These are phyloP conservation scores for Caenorhabditis sp. DNA, from an alignment of 2,888 invertebrate species.

Conservation along the genomic window DNA sequence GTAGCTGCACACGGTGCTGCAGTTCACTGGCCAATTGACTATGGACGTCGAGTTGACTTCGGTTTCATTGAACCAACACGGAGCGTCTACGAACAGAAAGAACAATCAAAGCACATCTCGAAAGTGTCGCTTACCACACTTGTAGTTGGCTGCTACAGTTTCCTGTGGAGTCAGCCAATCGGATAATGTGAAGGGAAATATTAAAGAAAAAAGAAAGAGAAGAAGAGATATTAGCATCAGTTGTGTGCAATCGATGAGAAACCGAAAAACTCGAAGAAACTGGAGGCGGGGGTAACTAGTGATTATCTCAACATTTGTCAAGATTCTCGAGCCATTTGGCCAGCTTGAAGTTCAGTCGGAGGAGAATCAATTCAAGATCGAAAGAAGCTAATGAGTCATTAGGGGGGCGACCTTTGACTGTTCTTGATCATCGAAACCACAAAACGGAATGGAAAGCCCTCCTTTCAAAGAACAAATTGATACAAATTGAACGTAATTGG, in stretches of 20 bases:
- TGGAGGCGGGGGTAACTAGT: neutral
- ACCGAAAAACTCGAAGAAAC: too few relatives aligned
- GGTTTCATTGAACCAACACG: neutral
- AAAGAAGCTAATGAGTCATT: too few relatives aligned
- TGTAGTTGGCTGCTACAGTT: neutral
- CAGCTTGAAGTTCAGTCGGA: neutral
- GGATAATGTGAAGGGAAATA: too few relatives aligned
- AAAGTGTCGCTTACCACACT: neutral
- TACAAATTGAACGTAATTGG: slow-evolving; percentile 1
- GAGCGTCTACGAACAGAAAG: neutral
- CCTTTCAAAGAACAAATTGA: neutral
- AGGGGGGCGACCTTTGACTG: slow-evolving; percentile 6
- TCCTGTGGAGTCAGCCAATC: too few relatives aligned
- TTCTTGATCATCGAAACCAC: slow-evolving; percentile 19
- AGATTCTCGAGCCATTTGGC: neutral
- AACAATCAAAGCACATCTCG: neutral
- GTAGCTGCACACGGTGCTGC: slow-evolving; percentile 12
- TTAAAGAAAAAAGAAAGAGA: neutral
- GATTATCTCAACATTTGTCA: slow-evolving; percentile 6
- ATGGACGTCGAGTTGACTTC: slow-evolving; percentile 11
- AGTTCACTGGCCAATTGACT: slow-evolving; percentile 6
- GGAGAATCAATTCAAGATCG: too few relatives aligned
- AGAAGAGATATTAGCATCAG: neutral
- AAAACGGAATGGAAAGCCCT: neutral
- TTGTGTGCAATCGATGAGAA: neutral